Conservation (phyloP, 2,888 invertebrate species). For the Sphecodes monilicornis region DNA sequence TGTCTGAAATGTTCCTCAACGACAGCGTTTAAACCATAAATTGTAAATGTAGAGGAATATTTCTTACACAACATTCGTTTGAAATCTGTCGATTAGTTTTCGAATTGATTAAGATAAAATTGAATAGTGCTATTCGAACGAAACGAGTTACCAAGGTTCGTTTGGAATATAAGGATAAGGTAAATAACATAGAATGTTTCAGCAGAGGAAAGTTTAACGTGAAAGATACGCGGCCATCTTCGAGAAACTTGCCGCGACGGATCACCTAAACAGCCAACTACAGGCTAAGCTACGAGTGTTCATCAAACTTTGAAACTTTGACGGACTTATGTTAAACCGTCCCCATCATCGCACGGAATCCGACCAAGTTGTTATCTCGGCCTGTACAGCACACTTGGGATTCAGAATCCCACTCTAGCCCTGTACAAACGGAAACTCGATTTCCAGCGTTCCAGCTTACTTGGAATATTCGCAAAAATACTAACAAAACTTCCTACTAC, state of each 20-base stretch:
- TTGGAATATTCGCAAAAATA: background rate
- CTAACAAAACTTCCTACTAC: background rate
- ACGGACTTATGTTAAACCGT: conserved; percentile 65
- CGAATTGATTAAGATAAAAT: background rate
- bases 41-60: background rate
- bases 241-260: conserved; percentile 36
- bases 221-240: conserved; percentile 17
- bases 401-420: conserved; percentile 29
- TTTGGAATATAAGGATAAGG: background rate
- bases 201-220: conserved; percentile 29
- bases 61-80: background rate
- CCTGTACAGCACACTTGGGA: conserved; percentile 33
- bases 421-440: conserved; percentile 15
- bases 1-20: background rate
- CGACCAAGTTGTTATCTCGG: conserved; percentile 52
- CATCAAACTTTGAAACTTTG: conserved; percentile 72
- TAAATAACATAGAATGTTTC: background rate
- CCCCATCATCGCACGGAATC: conserved; percentile 48
- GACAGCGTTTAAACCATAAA: background rate
- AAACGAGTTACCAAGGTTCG: background rate
- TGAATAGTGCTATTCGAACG: background rate
- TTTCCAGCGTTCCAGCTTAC: background rate
- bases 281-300: conserved; percentile 55
- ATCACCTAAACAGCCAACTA: conserved; percentile 57
- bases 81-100: background rate